Conservation (phyloP, 2,797 vertebrate genomes). For the Ficedula albicollis region DNA sequence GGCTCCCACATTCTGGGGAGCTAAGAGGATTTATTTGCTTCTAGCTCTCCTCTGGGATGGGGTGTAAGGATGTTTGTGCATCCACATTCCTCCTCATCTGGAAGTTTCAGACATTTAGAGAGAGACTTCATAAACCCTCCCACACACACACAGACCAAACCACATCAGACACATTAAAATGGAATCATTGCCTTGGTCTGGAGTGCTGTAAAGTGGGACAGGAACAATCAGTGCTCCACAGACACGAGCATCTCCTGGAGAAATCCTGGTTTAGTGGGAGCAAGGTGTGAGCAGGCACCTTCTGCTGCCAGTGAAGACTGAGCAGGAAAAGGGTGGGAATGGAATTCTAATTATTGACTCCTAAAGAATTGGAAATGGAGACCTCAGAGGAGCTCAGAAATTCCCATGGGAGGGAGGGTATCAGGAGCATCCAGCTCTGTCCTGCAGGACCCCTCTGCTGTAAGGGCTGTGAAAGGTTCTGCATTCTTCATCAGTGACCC, state of each 20-base stretch:
- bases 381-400: neutral
- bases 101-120: neutral
- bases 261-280: neutral
- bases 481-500: fast-evolving
- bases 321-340: neutral
- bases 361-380: neutral
- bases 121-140: neutral
- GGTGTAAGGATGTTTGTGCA: conserved; percentile 26
- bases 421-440: neutral
- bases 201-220: neutral
- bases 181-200: neutral
- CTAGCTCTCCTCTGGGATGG: conserved; percentile 31
- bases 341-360: neutral
- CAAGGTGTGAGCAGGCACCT: neutral
- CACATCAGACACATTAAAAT: neutral
- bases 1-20: conserved; percentile 22
- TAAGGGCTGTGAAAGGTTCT: neutral
- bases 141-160: neutral
- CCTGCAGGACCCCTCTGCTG: neutral
- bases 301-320: neutral
- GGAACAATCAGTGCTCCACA: neutral
- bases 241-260: neutral
- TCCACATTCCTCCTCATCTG: conserved; percentile 1
- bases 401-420: neutral
- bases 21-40: conserved; percentile 65